Evolutionary conservation across 2,113 vertebrate genomes (phyloP).

Genomic region (Pollimyrus isidori): DNA sequence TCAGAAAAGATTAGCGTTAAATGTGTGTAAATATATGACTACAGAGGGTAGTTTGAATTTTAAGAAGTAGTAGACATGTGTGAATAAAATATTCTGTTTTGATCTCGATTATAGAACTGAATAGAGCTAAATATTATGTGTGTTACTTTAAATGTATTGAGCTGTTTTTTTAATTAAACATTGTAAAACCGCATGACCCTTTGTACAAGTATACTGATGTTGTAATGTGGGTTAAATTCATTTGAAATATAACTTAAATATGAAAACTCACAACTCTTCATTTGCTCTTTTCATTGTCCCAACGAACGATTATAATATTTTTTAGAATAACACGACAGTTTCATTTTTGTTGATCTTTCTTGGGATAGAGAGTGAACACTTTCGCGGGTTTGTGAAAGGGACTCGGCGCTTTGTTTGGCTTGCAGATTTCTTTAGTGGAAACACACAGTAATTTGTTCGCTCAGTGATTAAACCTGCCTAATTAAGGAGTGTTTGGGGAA

Average conservation of each 20-base stretch:
- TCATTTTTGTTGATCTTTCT: not conserved
- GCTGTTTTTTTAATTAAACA: not conserved
- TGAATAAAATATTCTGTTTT: not conserved
- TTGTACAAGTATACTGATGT: not conserved
- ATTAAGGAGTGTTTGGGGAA: slow-evolving; percentile 48
- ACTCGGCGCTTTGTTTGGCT: slow-evolving; percentile 7
- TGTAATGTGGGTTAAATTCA: not conserved
- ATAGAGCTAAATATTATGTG: not conserved
- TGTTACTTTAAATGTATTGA: not conserved
- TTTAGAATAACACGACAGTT: not conserved
- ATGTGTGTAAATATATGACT: slow-evolving; percentile 42
- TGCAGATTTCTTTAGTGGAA: slow-evolving; percentile 22
- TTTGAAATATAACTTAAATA: not conserved
- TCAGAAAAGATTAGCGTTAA: slow-evolving; percentile 72
- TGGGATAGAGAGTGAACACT: not conserved
- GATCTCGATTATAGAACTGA: not conserved
- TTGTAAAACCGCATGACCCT: not conserved
- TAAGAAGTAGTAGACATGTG: not conserved
- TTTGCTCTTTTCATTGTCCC: not conserved
- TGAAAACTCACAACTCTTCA: not conserved
- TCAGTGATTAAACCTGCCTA: slow-evolving; percentile 49
- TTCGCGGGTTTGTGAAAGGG: not conserved
- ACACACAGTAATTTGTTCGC: slow-evolving; percentile 32
- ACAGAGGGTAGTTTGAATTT: not conserved
- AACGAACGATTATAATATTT: not conserved